These are phyloP conservation scores for Pseudomyrmex concolor DNA, from an alignment of 1,140 invertebrate species.

Conservation along the genomic window DNA sequence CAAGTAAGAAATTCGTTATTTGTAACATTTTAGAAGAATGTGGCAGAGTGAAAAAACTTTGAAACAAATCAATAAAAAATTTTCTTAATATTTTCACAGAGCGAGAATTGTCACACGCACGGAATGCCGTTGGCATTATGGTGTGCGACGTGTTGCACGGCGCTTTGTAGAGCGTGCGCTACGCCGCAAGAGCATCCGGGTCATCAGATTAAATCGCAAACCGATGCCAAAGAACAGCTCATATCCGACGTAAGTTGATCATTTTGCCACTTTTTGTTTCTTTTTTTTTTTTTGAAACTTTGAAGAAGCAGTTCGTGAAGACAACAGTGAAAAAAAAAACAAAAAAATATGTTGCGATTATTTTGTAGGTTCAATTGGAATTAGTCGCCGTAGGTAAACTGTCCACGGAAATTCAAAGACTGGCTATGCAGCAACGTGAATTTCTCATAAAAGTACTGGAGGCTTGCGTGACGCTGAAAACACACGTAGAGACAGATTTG, in stretches of 20 bases:
- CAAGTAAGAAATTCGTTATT: neutral
- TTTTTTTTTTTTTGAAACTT: neutral
- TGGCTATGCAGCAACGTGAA: conserved; percentile 89
- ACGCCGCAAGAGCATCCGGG: conserved; percentile 87
- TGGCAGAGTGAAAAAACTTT: no score
- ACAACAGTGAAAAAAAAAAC: neutral
- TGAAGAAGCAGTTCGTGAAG: neutral
- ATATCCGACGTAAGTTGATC: conserved; percentile 86
- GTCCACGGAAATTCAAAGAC: conserved; percentile 87
- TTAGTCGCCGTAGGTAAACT: conserved; percentile 85
- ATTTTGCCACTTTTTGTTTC: neutral
- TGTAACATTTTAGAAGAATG: no score
- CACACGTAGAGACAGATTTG: conserved; percentile 89
- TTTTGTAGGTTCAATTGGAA: conserved; percentile 84
- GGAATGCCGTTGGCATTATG: conserved; percentile 90
- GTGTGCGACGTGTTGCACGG: conserved; percentile 89
- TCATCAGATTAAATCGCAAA: conserved; percentile 89
- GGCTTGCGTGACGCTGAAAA: conserved; percentile 89
- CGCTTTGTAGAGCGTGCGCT: conserved; percentile 89
- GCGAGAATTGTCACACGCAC: conserved; percentile 90
- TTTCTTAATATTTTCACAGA: conserved; percentile 75
- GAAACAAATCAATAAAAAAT: no score
- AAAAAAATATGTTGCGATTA: neutral
- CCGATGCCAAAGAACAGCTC: conserved; percentile 89
- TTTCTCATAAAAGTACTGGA: conserved; percentile 90